Conservation (phyloP, 2,797 vertebrate species). For the Poecilia wingei region DNA sequence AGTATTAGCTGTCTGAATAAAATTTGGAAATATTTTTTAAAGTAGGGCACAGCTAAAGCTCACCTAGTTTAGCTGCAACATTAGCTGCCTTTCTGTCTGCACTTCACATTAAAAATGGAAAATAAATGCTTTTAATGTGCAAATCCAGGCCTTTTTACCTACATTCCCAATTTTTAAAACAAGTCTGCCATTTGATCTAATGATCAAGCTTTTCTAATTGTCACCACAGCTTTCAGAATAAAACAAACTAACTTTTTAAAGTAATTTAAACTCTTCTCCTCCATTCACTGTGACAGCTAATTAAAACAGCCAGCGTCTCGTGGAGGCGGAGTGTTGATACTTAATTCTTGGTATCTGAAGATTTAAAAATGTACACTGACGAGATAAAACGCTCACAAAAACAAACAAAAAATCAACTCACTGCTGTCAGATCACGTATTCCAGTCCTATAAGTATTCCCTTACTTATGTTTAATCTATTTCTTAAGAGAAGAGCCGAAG, state of each 20-base stretch:
- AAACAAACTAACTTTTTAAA: neutral
- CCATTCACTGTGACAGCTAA: neutral
- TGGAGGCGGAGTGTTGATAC: neutral
- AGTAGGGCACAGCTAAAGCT: neutral
- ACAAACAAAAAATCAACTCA: neutral
- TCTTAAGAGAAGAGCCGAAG: neutral
- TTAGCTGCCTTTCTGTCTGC: neutral
- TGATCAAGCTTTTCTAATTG: neutral
- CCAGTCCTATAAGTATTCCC: neutral
- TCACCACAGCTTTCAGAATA: neutral
- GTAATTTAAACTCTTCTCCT: neutral
- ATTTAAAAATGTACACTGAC: neutral
- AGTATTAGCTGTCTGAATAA: neutral
- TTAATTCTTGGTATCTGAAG: neutral
- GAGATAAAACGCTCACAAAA: neutral
- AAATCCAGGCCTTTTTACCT: neutral
- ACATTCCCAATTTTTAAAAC: neutral
- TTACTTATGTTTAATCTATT: neutral
- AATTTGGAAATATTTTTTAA: neutral
- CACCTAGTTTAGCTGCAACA: neutral
- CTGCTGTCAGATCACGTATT: neutral
- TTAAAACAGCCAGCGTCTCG: neutral
- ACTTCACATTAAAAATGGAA: neutral
- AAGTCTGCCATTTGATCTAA: neutral
- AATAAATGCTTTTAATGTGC: neutral